A percentile compares a stretch with the other conserved stretches of the same genome.
These are phyloP conservation scores for Chaunax sp. DNA, from an alignment of 2,797 vertebrate species.

Conservation along the genomic window DNA sequence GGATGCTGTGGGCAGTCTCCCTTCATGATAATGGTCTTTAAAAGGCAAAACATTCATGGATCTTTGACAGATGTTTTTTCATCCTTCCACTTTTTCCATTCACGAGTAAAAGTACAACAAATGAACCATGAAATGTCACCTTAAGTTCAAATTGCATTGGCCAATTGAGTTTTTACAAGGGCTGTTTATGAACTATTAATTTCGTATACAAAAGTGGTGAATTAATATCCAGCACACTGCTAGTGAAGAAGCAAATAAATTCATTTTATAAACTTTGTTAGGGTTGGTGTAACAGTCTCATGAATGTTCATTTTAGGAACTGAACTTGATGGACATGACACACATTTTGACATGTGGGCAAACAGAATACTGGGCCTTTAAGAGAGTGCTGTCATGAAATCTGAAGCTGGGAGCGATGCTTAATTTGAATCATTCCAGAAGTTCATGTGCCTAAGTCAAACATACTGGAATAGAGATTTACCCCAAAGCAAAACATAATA, in stretches of 20 bases:
- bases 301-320: background rate
- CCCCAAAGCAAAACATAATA: background rate
- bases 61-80: constrained; percentile 42
- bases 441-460: constrained; percentile 37
- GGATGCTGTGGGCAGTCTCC: constrained; percentile 52
- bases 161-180: background rate
- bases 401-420: constrained; percentile 62
- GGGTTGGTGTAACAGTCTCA: constrained; percentile 3
- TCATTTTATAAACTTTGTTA: background rate
- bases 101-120: constrained; percentile 53
- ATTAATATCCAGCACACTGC: background rate
- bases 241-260: background rate
- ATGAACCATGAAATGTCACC: constrained; percentile 56
- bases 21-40: constrained; percentile 2
- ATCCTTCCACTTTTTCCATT: constrained; percentile 52
- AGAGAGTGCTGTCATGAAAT: constrained; percentile 76
- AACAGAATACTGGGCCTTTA: constrained; percentile 66
- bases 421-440: constrained; percentile 57
- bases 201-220: background rate
- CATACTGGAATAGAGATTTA: constrained; percentile 25
- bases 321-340: background rate
- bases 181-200: background rate
- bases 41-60: constrained; percentile 43
- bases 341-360: constrained; percentile 5
- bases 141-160: background rate